Percentiles rank a stretch among this genome's conserved stretches.
phyloP scores from a whole-genome alignment of 2,113 vertebrate species.

The Aix galericulata region DNA sequence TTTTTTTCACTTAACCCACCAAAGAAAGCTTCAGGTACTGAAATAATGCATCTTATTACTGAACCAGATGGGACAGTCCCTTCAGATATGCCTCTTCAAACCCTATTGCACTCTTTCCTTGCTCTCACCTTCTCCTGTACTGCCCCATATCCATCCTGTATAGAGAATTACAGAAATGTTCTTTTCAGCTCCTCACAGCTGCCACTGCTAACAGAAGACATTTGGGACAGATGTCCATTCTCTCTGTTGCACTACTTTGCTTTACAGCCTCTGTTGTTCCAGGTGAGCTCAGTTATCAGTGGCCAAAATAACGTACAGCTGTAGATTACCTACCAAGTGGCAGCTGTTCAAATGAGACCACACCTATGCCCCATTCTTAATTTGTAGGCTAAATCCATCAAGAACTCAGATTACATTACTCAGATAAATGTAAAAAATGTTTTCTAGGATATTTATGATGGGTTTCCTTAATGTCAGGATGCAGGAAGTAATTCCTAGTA shows the following conservation, averaged over 20 bases:
- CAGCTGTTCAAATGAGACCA: background rate
- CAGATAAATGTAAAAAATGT: background rate
- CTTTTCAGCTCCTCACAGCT: background rate
- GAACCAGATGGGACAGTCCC: background rate
- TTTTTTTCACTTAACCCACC: background rate
- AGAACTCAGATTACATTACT: background rate
- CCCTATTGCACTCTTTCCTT: background rate
- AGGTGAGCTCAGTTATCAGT: background rate
- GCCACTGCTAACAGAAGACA: background rate
- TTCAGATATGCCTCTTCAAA: background rate
- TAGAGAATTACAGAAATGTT: background rate
- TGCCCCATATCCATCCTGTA: background rate
- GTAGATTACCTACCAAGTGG: background rate
- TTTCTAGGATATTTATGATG: background rate
- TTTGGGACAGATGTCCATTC: background rate
- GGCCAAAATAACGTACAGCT: background rate
- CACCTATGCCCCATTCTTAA: background rate
- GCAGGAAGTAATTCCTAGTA: background rate
- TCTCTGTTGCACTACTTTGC: background rate
- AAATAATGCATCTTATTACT: background rate
- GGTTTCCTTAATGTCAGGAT: background rate
- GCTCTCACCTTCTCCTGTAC: background rate
- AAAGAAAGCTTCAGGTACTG: background rate
- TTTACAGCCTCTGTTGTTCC: background rate
- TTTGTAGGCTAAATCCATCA: background rate